These are phyloP conservation scores for Thera obeliscata DNA, from an alignment of 2,888 invertebrate genomes.

Conservation along the genomic window DNA sequence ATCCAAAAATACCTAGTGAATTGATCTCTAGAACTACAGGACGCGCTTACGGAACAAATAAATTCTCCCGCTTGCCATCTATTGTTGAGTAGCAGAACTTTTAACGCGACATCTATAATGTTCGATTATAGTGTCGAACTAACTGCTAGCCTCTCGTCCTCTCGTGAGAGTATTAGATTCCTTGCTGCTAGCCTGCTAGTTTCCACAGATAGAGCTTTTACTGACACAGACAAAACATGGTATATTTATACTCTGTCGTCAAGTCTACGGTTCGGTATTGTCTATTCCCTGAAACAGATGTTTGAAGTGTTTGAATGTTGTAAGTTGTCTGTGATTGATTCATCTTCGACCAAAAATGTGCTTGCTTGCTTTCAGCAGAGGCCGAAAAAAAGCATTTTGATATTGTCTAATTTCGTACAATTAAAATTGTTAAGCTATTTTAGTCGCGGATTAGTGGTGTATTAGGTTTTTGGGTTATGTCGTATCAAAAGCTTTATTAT, in stretches of 20 bases:
- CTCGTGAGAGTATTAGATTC: too few relatives aligned
- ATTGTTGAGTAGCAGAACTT: slow-evolving; percentile 32
- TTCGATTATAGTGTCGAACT: neutral
- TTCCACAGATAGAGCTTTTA: neutral
- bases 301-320: neutral
- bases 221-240: too few relatives aligned
- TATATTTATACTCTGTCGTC: too few relatives aligned
- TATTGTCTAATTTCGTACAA: slow-evolving; percentile 5
- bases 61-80: slow-evolving; percentile 23
- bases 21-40: too few relatives aligned
- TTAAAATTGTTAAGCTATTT: neutral
- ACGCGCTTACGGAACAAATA: too few relatives aligned
- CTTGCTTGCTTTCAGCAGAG: neutral
- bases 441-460: neutral
- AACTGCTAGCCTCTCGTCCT: neutral
- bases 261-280: too few relatives aligned
- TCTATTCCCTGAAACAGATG: too few relatives aligned
- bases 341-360: neutral
- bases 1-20: too few relatives aligned
- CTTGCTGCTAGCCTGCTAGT: neutral
- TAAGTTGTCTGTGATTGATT: neutral
- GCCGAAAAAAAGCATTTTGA: neutral
- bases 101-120: slow-evolving; percentile 2
- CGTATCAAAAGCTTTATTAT: slow-evolving; percentile 13
- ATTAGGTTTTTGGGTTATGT: slow-evolving; percentile 24